phyloP scores from a whole-genome alignment of 2,888 invertebrate species.

The Tuta absoluta region DNA sequence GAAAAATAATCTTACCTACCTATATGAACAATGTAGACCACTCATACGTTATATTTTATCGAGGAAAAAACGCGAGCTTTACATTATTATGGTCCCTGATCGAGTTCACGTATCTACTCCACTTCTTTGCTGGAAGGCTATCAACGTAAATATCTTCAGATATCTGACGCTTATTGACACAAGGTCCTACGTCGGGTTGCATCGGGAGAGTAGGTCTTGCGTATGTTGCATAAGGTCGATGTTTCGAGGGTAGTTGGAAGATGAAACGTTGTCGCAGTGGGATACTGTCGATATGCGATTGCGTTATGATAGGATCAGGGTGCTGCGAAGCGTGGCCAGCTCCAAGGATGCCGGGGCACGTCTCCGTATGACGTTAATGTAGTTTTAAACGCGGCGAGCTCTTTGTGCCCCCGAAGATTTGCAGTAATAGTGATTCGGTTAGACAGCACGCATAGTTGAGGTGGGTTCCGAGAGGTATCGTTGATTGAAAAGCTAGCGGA shows the following conservation, averaged over 20 bases:
- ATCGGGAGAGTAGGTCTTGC: slow-evolving; percentile 35
- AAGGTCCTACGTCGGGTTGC: slow-evolving; percentile 42
- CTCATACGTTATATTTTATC: slow-evolving; percentile 52
- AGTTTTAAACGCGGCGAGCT: slow-evolving; percentile 60
- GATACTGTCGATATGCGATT: slow-evolving; percentile 65
- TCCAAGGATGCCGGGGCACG: slow-evolving; percentile 53
- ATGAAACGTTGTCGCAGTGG: slow-evolving; percentile 52
- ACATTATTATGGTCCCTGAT: slow-evolving; percentile 69
- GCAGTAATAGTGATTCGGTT: slow-evolving; percentile 45
- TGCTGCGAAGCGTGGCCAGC: slow-evolving; percentile 67
- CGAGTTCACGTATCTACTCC: slow-evolving; percentile 74
- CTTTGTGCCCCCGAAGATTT: slow-evolving; percentile 51
- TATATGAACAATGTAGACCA: background rate
- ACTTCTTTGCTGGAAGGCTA: slow-evolving; percentile 74
- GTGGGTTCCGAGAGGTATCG: slow-evolving; percentile 32
- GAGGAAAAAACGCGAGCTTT: slow-evolving; percentile 62
- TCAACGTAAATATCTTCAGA: slow-evolving; percentile 79
- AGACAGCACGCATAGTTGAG: slow-evolving; percentile 31
- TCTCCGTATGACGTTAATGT: slow-evolving; percentile 68
- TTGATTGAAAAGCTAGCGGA: background rate
- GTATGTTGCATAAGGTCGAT: slow-evolving; percentile 47
- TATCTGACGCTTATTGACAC: slow-evolving; percentile 47
- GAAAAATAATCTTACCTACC: too few relatives aligned
- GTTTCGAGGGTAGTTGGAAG: slow-evolving; percentile 32
- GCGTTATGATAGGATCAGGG: slow-evolving; percentile 80